These are phyloP conservation scores for Echinops telfairi DNA, from an alignment of 2,113 vertebrate species.

Conservation along the genomic window DNA sequence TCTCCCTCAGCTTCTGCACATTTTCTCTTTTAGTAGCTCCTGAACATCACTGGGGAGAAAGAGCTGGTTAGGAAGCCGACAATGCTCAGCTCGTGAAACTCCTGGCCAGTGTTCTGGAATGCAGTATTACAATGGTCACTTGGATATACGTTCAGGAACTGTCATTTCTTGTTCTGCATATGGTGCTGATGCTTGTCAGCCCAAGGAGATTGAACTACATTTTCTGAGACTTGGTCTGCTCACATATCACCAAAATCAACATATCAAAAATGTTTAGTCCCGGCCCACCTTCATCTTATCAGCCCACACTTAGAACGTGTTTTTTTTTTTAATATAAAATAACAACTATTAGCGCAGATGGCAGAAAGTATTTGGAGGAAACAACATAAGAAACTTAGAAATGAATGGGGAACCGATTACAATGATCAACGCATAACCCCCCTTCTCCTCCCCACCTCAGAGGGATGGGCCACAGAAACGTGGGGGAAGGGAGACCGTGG, in stretches of 20 bases:
- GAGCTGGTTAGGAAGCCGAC: background rate
- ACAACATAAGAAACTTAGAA: background rate
- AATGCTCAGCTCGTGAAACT: background rate
- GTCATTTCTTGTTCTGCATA: background rate
- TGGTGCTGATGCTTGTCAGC: background rate
- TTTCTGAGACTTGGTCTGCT: slow-evolving; percentile 4
- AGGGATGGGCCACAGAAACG: no score
- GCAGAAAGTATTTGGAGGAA: background rate
- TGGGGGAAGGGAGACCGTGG: no score
- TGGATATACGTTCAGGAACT: background rate
- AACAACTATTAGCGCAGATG: background rate
- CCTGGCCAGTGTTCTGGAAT: background rate
- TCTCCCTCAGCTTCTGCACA: background rate
- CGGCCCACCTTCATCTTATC: background rate
- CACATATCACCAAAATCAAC: background rate
- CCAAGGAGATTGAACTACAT: background rate
- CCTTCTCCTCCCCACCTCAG: no score
- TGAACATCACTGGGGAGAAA: background rate
- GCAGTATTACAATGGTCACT: background rate
- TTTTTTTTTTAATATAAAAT: background rate
- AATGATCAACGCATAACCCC: background rate
- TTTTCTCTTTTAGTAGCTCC: background rate
- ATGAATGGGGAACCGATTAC: background rate
- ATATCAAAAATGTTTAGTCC: background rate
- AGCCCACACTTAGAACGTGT: background rate